Percentiles rank a stretch among this genome's conserved stretches.
phyloP scores from a whole-genome alignment of 1,140 invertebrate genomes.

The Drosophila virilis region DNA sequence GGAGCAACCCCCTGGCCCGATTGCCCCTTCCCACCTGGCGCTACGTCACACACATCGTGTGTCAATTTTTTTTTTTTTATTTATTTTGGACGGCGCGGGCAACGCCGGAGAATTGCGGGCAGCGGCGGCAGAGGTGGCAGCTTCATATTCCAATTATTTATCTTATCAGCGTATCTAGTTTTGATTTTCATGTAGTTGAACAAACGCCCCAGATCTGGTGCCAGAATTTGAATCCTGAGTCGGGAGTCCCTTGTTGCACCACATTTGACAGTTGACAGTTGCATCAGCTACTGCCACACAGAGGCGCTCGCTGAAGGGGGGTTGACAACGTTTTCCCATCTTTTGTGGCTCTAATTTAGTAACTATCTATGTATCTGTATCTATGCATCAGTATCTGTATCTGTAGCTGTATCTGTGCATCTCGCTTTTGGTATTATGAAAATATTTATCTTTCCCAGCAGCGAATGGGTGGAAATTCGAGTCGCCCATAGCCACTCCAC shows the following conservation, averaged over 20 bases:
- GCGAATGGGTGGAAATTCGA: conserved; percentile 34
- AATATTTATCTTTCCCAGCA: conserved; percentile 78
- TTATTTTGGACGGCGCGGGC: background rate
- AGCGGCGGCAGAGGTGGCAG: conserved; percentile 33
- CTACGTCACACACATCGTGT: conserved; percentile 37
- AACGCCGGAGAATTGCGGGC: background rate
- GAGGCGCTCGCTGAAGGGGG: background rate
- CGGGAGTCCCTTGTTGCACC: conserved; percentile 30
- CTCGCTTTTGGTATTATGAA: conserved; percentile 40
- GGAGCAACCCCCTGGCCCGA: background rate
- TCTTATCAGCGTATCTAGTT: conserved; percentile 74
- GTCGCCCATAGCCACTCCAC: background rate
- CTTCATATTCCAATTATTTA: conserved; percentile 82
- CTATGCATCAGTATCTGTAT: conserved; percentile 5
- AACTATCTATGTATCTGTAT: conserved; percentile 28
- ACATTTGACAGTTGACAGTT: conserved; percentile 71
- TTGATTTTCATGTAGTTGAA: conserved; percentile 51
- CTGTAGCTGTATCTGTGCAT: conserved; percentile 22
- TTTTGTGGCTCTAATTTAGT: conserved; percentile 38
- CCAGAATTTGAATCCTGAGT: conserved; percentile 6
- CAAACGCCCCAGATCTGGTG: conserved; percentile 17
- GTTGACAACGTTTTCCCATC: background rate
- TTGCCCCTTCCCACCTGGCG: background rate
- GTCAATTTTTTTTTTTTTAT: conserved; percentile 22
- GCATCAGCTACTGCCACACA: conserved; percentile 12